Evolutionary conservation across 2,797 vertebrate species (phyloP).

Genomic region (Myotis myotis): DNA sequence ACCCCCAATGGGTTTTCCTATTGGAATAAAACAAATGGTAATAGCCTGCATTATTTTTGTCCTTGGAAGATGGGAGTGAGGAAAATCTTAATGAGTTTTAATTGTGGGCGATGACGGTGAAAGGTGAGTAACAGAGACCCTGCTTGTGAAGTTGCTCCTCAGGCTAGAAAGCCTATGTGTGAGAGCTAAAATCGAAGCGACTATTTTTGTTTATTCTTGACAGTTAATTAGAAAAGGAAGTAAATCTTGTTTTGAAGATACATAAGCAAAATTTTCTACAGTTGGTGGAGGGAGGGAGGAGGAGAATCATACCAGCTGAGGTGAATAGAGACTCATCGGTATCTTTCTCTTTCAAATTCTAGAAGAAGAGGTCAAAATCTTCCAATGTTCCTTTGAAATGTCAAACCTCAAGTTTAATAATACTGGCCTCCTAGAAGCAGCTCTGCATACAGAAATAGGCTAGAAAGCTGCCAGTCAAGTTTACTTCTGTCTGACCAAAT

Average conservation of each 20-base stretch:
- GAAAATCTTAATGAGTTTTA: conserved; percentile 73
- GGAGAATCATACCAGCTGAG: neutral
- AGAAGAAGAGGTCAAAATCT: conserved; percentile 64
- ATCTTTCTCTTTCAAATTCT: conserved; percentile 59
- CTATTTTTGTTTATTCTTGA: conserved; percentile 70
- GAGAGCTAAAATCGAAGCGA: conserved; percentile 38
- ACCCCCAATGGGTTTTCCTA: conserved; percentile 33
- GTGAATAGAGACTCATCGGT: neutral
- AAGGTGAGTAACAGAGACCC: conserved; percentile 54
- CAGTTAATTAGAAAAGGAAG: conserved; percentile 69
- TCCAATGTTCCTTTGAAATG: conserved; percentile 59
- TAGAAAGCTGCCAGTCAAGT: conserved; percentile 43
- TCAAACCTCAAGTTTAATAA: conserved; percentile 67
- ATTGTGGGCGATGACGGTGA: conserved; percentile 47
- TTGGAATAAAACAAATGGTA: conserved; percentile 64
- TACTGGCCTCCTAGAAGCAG: neutral
- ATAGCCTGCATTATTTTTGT: conserved; percentile 67
- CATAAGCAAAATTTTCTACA: neutral
- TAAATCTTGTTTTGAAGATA: conserved; percentile 58
- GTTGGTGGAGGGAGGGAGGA: neutral
- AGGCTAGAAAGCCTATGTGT: conserved; percentile 21
- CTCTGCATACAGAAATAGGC: conserved; percentile 45
- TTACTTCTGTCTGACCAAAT: conserved; percentile 51
- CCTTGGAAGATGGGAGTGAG: conserved; percentile 69
- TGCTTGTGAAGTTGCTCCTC: conserved; percentile 51